Evolutionary conservation across 2,797 vertebrate genomes (phyloP).

Genomic region (Lophius americanus): DNA sequence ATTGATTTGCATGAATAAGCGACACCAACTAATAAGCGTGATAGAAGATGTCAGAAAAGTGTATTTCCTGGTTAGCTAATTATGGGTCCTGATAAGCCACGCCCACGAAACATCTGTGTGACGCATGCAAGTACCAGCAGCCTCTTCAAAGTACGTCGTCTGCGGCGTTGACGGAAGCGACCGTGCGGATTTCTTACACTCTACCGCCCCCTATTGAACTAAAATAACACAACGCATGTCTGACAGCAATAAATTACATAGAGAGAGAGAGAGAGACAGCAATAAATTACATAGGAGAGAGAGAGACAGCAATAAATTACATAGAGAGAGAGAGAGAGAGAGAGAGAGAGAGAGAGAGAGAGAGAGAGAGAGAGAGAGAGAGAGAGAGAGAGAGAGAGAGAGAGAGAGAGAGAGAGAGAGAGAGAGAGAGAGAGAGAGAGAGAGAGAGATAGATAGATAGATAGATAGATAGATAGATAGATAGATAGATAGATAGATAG

Average conservation of each 20-base stretch:
- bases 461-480: constrained; percentile 6
- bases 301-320: neutral
- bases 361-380: neutral
- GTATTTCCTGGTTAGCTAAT: neutral
- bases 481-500: no score
- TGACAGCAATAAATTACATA: neutral
- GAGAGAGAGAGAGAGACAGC: neutral
- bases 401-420: neutral
- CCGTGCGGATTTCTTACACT: constrained; percentile 50
- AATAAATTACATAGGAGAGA: constrained; percentile 2
- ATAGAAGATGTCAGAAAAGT: neutral
- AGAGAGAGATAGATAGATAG: constrained; percentile 19
- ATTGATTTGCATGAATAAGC: no score
- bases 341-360: constrained; percentile 2
- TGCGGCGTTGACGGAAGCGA: constrained; percentile 52
- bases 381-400: no score
- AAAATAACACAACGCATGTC: neutral
- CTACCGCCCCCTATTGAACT: constrained; percentile 65
- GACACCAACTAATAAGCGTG: neutral
- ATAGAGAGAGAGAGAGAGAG: neutral
- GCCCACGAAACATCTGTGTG: constrained; percentile 8
- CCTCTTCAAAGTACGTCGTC: neutral
- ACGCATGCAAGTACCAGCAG: neutral
- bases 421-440: neutral
- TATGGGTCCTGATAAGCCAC: neutral